Conservation (phyloP, 2,888 invertebrate genomes). For the Drosophila rubida region DNA sequence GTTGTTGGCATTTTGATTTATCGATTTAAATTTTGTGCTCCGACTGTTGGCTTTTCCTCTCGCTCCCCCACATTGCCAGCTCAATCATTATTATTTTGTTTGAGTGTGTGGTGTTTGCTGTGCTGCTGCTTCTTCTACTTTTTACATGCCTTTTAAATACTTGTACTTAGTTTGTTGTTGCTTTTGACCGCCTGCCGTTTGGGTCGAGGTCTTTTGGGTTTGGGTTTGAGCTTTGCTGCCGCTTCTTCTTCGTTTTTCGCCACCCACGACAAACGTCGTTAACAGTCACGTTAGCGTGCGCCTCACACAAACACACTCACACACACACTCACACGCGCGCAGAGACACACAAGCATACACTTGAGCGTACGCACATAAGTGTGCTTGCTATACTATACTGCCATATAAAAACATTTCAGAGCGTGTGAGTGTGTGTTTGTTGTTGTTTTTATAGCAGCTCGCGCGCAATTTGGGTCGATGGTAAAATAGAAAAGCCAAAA, state of each 20-base stretch:
- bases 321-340: constrained; percentile 31
- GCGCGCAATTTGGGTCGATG: constrained; percentile 80
- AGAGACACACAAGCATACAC: constrained; percentile 22
- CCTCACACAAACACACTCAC: constrained; percentile 33
- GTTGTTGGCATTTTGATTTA: constrained; percentile 78
- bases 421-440: constrained; percentile 55
- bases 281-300: constrained; percentile 78
- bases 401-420: constrained; percentile 21
- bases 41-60: constrained; percentile 25
- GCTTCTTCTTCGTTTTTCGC: constrained; percentile 33
- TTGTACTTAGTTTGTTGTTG: constrained; percentile 35
- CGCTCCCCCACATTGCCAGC: constrained; percentile 44
- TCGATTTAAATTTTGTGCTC: constrained; percentile 71
- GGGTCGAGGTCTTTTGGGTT: constrained; percentile 73
- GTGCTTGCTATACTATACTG: constrained; percentile 22
- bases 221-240: constrained; percentile 16
- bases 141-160: constrained; percentile 49
- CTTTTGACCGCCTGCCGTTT: constrained; percentile 75
- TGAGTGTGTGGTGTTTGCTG: not conserved
- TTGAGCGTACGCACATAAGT: constrained; percentile 33
- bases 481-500: constrained; percentile 81
- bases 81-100: constrained; percentile 44
- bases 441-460: constrained; percentile 53
- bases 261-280: constrained; percentile 76
- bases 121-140: constrained; percentile 3